Conservation (phyloP, 2,113 vertebrate genomes). For the Meleagris gallopavo region DNA sequence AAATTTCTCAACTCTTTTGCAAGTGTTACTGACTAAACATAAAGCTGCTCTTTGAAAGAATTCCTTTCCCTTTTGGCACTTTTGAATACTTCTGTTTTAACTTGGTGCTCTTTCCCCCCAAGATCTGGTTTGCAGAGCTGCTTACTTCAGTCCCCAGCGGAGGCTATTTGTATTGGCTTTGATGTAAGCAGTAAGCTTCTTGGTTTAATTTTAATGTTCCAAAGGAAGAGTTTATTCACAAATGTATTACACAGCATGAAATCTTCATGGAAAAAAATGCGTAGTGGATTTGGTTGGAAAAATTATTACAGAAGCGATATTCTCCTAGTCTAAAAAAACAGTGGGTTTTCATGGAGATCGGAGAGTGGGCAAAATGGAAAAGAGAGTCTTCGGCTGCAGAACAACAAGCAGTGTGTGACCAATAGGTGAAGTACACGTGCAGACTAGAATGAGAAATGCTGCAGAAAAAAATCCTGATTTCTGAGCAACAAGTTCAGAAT, state of each 20-base stretch:
- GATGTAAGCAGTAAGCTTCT: slow-evolving; percentile 28
- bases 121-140: slow-evolving; percentile 11
- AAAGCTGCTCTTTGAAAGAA: slow-evolving; percentile 15
- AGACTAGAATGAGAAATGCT: not conserved
- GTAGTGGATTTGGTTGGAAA: not conserved
- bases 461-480: not conserved
- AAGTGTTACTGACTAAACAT: not conserved
- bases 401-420: not conserved
- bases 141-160: slow-evolving; percentile 1
- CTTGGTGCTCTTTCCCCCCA: not conserved
- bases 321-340: not conserved
- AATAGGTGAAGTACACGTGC: not conserved
- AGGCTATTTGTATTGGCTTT: slow-evolving; percentile 51
- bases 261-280: not conserved
- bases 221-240: slow-evolving; percentile 8
- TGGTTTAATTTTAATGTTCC: slow-evolving; percentile 45
- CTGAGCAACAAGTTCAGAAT: not conserved
- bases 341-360: not conserved
- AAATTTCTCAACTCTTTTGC: not conserved
- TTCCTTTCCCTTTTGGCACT: slow-evolving; percentile 30
- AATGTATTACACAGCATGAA: slow-evolving; percentile 28
- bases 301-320: not conserved
- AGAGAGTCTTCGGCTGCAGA: not conserved
- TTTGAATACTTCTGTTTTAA: slow-evolving; percentile 46
- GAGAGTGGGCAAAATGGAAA: not conserved